phyloP scores from a whole-genome alignment of 2,797 vertebrate species.

The Distichodus sexfasciatus region DNA sequence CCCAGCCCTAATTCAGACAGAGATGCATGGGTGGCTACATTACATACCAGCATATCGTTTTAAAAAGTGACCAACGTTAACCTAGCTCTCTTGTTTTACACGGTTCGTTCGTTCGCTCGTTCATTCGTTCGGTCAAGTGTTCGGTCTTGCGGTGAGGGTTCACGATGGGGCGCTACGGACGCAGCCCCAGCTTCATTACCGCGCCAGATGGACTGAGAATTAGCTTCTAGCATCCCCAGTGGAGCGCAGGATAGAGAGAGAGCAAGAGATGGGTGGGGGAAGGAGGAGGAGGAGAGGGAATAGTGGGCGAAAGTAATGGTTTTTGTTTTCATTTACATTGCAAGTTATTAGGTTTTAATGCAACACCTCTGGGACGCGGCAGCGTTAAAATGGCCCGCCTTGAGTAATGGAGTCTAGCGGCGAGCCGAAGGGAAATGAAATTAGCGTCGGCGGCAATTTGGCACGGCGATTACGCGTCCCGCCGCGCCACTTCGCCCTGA shows the following conservation, averaged over 20 bases:
- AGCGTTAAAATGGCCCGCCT: slow-evolving; percentile 83
- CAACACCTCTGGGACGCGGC: slow-evolving; percentile 73
- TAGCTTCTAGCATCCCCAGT: slow-evolving; percentile 76
- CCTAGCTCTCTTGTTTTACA: no score
- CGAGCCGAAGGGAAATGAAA: slow-evolving; percentile 80
- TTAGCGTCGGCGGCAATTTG: slow-evolving; percentile 76
- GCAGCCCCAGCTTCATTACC: slow-evolving; percentile 72
- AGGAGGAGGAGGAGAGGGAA: slow-evolving; percentile 56
- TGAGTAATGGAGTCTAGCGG: slow-evolving; percentile 85
- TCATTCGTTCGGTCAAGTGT: slow-evolving; percentile 76
- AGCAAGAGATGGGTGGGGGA: slow-evolving; percentile 40
- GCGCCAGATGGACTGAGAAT: slow-evolving; percentile 77
- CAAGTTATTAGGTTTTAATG: slow-evolving; percentile 82
- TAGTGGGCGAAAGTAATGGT: slow-evolving; percentile 59
- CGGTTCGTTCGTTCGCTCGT: no score
- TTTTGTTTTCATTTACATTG: slow-evolving; percentile 85
- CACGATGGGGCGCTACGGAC: slow-evolving; percentile 68
- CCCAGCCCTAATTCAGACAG: no score
- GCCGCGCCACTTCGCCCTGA: slow-evolving; percentile 78
- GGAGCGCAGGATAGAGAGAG: slow-evolving; percentile 62
- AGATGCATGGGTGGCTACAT: no score
- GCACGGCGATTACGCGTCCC: slow-evolving; percentile 79
- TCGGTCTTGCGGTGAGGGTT: slow-evolving; percentile 70
- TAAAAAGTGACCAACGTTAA: no score
- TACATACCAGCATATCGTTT: no score